Evolutionary conservation across 2,888 invertebrate species (phyloP), one percentile per base, ranked within the genome.

Genomic region (Chloroclystis v-ata): DNA sequence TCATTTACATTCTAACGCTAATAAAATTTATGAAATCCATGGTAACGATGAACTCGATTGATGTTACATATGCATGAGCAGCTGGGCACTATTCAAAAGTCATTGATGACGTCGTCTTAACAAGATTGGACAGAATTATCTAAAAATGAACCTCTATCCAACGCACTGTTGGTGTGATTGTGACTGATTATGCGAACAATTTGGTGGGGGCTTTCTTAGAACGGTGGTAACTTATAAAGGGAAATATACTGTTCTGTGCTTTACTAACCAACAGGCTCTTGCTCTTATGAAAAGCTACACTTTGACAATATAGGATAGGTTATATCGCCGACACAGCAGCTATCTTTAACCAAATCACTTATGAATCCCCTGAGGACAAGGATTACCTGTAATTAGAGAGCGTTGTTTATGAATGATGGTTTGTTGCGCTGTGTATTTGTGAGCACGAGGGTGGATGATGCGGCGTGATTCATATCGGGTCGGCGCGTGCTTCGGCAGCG

Each of bases 321-420:
- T n/a, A n/a, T n/a, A n/a, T n/a, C n/a, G n/a, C n/a, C n/a, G n/a
- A n/a, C n/a, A n/a, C n/a, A n/a, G n/a, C n/a, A n/a, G n/a, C n/a
- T n/a, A n/a, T n/a, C n/a, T n/a, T n/a, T n/a, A n/a, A n/a, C n/a
- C n/a, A n/a, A n/a, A n/a, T n/a, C n/a, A n/a, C n/a, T n/a, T n/a
- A n/a, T n/a, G n/a, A n/a, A n/a, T n/a, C n/a, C n/a, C n/a, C n/a
- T n/a, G n/a, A n/a, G n/a, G n/a, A n/a, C n/a, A n/a, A 4, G 20
- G 20, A 20, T 5, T 20, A 5, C 3, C 3, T 58, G 57, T 56
- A 67, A 65, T 67, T 65, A 68, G 59, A 47, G 55, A 54, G 57
- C 72, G 69, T 72, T 75, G 69, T 75, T 76, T 75, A 78, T 78
- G 80, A 80, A 79, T 79, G 78, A 69, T 75, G 62, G 67, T 56